Conservation (phyloP, 1,140 invertebrate genomes). For the Ephestia elutella region DNA sequence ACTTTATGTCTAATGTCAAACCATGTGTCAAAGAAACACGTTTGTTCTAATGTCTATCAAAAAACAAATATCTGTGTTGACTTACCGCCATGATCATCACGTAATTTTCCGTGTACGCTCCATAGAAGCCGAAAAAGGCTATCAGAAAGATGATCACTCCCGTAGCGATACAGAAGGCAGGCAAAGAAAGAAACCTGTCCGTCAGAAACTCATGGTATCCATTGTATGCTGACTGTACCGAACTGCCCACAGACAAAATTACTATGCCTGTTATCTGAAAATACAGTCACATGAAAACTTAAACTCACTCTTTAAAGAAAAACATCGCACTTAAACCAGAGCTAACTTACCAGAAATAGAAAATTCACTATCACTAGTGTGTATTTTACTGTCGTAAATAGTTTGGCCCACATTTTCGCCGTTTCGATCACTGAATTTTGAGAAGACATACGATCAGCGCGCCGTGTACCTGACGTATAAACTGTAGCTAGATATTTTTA, state of each 20-base stretch:
- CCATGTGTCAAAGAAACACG: not conserved
- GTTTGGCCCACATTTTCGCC: conserved; percentile 60
- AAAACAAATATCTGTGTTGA: conserved; percentile 12
- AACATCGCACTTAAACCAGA: conserved; percentile 5
- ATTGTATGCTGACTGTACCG: conserved; percentile 78
- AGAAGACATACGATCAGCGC: conserved; percentile 28
- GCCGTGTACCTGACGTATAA: conserved; percentile 32
- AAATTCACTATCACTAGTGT: conserved; percentile 58
- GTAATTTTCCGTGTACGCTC: conserved; percentile 86
- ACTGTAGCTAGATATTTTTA: conserved; percentile 64
- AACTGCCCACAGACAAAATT: conserved; percentile 79
- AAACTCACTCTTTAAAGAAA: not conserved
- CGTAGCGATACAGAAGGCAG: conserved; percentile 85
- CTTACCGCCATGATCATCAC: conserved; percentile 86
- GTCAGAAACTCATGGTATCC: conserved; percentile 80
- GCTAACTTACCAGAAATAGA: conserved; percentile 60
- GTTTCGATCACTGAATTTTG: conserved; percentile 17
- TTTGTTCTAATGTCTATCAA: not conserved
- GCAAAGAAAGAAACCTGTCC: conserved; percentile 74
- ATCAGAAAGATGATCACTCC: conserved; percentile 87
- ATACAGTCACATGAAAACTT: conserved; percentile 25
- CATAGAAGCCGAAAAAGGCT: conserved; percentile 91
- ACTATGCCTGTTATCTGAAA: conserved; percentile 83
- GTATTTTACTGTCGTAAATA: conserved; percentile 69
- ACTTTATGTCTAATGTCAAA: no score